Evolutionary conservation across 2,797 vertebrate species (phyloP), one percentile per base, ranked within the genome.

Genomic region (Gymnoscopelus microlampas): DNA sequence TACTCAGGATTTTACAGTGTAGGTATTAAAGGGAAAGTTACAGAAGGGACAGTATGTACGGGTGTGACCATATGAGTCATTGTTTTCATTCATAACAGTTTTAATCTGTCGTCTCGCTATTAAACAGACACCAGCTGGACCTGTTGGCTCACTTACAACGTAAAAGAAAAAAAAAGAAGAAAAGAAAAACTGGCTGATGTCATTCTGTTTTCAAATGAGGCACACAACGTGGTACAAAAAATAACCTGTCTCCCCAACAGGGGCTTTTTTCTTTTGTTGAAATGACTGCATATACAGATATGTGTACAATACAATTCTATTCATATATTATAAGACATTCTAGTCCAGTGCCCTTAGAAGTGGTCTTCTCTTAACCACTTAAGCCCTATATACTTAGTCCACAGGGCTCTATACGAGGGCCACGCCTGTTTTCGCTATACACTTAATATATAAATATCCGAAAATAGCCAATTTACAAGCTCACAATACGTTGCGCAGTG

Each of bases 11-110:
- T 14, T 50, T 13, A 50, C 32, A 35, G 5, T 35, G 32, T n/a
- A 14, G 26, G 57, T 49, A 10, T 79, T 56, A 58, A 82, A 79
- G 70, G 82, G 88, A 89, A 92, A 90, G 72, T 78, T 12, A 26
- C 69, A 59, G 67, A 68, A 76, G 71, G 85, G 85, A 83, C 77
- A 76, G 85, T 76, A 84, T 79, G 74, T 55, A 60, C 11, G 78
- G 88, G 89, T 35, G 84, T 70, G 3, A 5, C 60, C 7, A 13
- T 23, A 23, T 87, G 87, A 91, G 63, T 84, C 89, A 88, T 26
- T 10, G n/a, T 60, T 66, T 53, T 47, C 56, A 74, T 64, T 35
- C 9, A n/a, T 53, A 80, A 23, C 71, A 68, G 74, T 65, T 71
- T 67, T 0, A 48, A 61, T 58, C 69, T 64, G 23, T 23, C 2